Evolutionary conservation across 37 sponge, comb jelly and placozoan genomes (phyloP), one percentile per base, ranked within the genome.

Genomic region (Aphrocallistes beatrix): DNA sequence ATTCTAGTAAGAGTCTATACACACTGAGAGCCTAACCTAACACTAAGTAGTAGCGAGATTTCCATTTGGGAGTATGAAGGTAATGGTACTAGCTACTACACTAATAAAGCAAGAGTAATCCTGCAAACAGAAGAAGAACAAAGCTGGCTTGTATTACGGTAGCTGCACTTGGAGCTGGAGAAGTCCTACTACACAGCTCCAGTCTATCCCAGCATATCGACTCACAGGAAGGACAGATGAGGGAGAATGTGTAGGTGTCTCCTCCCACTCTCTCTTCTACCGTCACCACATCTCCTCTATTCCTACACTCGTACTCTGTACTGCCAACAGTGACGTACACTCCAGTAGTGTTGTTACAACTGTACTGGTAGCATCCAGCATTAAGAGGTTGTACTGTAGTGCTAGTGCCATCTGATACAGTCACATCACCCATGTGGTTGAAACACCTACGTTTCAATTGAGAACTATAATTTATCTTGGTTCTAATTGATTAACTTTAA

Each of bases 361-460:
- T 60, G 75, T 60, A 60, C 34, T 60, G 32, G 75, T 60, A 60
- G 34, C 75, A 60, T 3, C 75, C 75, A 32, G 75, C 75, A 19
- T 3, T 60, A 6, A 60, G 25, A 3, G 75, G 75, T 13, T 60
- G 75, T 32, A 30, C 8, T 19, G 21, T 3, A 30, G 6, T 28
- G 3, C 6, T 6, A 32, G 32, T 6, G 34, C 32, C 75, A 60
- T 32, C n/a, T 21, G 75, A 32, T 32, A 60, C 21, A 6, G 8
- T 60, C 34, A 60, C 28, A 13, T 60, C 34, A 19, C 75, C 75
- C 75, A 60, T 60, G n/a, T 60, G 75, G 34, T 60, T 60, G 21
- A 60, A 60, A 30, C 75, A 60, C 34, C 75, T 60, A n/a, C n/a
- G n/a, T n/a, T n/a, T n/a, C n/a, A 60, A 60, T n/a, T n/a, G n/a